These are phyloP conservation scores for Lacanobia oleracea DNA, from an alignment of 2,888 invertebrate species.

Conservation along the genomic window DNA sequence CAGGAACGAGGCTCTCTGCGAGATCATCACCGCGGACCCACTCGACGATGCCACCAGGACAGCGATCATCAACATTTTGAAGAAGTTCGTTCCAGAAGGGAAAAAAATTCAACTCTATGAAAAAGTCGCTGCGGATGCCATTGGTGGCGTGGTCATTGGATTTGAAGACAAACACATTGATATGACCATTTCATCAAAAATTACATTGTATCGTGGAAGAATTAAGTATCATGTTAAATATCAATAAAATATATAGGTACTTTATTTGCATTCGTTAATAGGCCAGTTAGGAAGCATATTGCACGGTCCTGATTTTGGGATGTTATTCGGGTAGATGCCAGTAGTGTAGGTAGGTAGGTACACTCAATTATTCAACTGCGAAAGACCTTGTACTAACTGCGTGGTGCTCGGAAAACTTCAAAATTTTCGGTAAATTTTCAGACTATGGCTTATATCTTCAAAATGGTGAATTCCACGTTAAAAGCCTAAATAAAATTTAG, in stretches of 20 bases:
- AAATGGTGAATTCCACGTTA: too few relatives aligned
- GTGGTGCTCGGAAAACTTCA: too few relatives aligned
- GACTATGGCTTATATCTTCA: too few relatives aligned
- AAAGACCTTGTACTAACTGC: too few relatives aligned
- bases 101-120: conserved; percentile 82
- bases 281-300: too few relatives aligned
- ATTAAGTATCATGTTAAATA: conserved; percentile 75
- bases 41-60: conserved; percentile 72
- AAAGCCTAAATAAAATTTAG: too few relatives aligned
- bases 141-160: conserved; percentile 84
- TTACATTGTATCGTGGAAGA: conserved; percentile 81
- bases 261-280: neutral
- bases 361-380: too few relatives aligned
- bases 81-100: conserved; percentile 76
- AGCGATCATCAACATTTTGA: conserved; percentile 75
- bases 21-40: conserved; percentile 83
- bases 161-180: conserved; percentile 85
- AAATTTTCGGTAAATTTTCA: too few relatives aligned
- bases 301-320: too few relatives aligned
- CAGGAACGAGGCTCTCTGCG: conserved; percentile 82
- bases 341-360: too few relatives aligned
- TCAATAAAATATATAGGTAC: conserved; percentile 28
- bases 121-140: conserved; percentile 78
- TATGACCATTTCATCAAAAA: conserved; percentile 80
- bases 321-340: too few relatives aligned